Percentiles rank a stretch among this genome's conserved stretches.
These are phyloP conservation scores for Mimumesa dahlbomi DNA, from an alignment of 2,888 invertebrate genomes.

Conservation along the genomic window DNA sequence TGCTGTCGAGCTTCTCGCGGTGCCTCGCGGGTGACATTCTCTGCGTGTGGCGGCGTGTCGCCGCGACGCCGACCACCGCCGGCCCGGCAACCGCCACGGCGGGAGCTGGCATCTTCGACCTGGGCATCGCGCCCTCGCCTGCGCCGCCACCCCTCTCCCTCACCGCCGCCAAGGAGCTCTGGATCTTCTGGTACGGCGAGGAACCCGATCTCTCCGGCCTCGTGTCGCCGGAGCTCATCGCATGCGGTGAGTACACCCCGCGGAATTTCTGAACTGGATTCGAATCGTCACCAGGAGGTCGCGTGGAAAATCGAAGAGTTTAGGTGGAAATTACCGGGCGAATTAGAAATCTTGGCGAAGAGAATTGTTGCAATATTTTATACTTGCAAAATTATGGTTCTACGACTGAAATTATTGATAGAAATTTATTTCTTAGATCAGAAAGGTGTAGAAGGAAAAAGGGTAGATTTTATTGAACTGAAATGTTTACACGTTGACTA, in stretches of 20 bases:
- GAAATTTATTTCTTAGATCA: too few species aligned
- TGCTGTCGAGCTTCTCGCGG: constrained; percentile 93
- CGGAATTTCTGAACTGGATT: too few species aligned
- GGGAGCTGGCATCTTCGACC: constrained; percentile 79
- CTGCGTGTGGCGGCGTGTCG: constrained; percentile 98
- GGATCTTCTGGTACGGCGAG: constrained; percentile 99
- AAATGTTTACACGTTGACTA: too few species aligned
- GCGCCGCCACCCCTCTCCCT: constrained; percentile 90
- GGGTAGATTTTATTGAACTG: too few species aligned
- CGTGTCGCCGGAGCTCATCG: constrained; percentile 91
- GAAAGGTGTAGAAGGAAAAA: too few species aligned
- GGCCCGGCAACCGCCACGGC: constrained; percentile 79
- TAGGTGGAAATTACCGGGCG: too few species aligned
- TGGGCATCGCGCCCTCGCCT: constrained; percentile 82
- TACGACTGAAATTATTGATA: too few species aligned
- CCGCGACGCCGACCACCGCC: constrained; percentile 81
- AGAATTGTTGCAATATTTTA: too few species aligned
- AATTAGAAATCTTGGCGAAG: too few species aligned
- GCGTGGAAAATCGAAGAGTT: too few species aligned
- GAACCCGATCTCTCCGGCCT: constrained; percentile 94
- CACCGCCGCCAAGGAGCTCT: constrained; percentile 96
- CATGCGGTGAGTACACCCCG: constrained; percentile 87
- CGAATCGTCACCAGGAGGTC: too few species aligned
- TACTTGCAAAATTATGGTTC: too few species aligned
- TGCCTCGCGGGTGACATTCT: constrained; percentile 96